Evolutionary conservation across 2,113 vertebrate genomes (phyloP).

Genomic region (Empidonax traillii): DNA sequence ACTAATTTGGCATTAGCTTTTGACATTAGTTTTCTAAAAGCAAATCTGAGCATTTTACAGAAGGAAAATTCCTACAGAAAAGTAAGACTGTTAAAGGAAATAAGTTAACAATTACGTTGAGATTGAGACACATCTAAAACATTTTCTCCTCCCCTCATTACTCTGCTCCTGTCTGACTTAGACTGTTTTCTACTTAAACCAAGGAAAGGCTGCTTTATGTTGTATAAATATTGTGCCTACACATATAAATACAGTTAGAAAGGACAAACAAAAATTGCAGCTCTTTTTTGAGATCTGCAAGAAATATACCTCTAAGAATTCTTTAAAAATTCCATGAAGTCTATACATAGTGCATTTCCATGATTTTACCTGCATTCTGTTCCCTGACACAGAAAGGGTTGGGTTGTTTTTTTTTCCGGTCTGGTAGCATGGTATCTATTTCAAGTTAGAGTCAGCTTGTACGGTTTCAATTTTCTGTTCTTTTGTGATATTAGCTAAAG

Average conservation of each 20-base stretch:
- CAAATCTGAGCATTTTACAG: background rate
- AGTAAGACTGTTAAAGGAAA: background rate
- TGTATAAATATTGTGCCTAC: background rate
- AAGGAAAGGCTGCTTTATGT: background rate
- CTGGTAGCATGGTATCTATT: background rate
- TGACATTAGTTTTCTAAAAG: background rate
- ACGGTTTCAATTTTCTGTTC: background rate
- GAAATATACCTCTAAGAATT: background rate
- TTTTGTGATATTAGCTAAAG: background rate
- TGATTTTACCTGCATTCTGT: background rate
- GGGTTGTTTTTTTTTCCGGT: background rate
- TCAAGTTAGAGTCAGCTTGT: background rate
- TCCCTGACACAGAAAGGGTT: background rate
- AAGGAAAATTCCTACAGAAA: background rate
- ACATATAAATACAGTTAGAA: background rate
- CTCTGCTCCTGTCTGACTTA: background rate
- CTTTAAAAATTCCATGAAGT: background rate
- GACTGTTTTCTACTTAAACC: background rate
- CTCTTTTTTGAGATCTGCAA: background rate
- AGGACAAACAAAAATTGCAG: background rate
- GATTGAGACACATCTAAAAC: background rate
- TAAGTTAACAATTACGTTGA: background rate
- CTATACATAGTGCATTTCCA: background rate
- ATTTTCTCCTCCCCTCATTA: background rate
- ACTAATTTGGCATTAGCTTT: background rate